phyloP scores from a whole-genome alignment of 2,113 vertebrate species.

The Myxocyprinus asiaticus region DNA sequence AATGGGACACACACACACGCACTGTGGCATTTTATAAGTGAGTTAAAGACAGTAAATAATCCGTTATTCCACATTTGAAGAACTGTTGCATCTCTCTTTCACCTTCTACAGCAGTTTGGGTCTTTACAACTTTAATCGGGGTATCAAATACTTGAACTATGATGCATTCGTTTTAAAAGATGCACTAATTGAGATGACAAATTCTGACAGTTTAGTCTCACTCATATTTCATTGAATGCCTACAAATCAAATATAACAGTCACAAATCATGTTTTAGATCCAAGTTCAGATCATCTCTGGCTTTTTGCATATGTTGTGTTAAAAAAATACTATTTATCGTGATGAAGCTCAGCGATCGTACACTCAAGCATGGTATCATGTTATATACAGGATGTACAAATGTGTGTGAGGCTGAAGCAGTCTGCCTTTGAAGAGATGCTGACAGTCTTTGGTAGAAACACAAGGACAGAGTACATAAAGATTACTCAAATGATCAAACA shows the following conservation, averaged over 20 bases:
- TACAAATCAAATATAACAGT: conserved; percentile 54
- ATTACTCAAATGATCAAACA: background rate
- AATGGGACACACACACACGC: no score
- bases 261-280: conserved; percentile 54
- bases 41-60: no score
- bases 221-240: conserved; percentile 37
- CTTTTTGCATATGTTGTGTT: conserved; percentile 64
- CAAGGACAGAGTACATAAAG: conserved; percentile 49
- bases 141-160: no score
- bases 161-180: no score
- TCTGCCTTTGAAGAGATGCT: background rate
- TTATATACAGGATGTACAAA: conserved; percentile 47
- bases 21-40: no score
- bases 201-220: no score
- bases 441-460: conserved; percentile 73
- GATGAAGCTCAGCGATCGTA: conserved; percentile 25
- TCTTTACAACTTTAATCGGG: no score
- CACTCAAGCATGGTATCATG: conserved; percentile 18
- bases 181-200: no score
- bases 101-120: no score
- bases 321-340: conserved; percentile 58
- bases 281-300: conserved; percentile 44
- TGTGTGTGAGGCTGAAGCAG: conserved; percentile 28
- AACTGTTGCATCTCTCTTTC: no score
- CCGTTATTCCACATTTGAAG: no score